Conservation (phyloP, 2,113 vertebrate species). For the Engraulis encrasicolus region DNA sequence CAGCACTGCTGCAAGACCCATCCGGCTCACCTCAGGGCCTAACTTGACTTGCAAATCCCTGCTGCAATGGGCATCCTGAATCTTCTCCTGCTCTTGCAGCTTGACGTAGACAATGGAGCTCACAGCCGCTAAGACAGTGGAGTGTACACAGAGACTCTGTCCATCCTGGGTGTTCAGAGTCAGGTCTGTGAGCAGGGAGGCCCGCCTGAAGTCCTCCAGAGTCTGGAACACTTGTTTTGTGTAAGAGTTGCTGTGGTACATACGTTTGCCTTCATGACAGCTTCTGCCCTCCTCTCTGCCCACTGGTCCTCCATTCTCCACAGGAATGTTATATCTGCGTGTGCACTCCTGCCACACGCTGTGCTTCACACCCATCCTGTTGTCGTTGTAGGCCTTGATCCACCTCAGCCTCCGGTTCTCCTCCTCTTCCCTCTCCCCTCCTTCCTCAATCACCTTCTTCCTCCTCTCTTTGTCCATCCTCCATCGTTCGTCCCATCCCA, state of each 20-base stretch:
- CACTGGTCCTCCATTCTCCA: background rate
- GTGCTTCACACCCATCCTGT: constrained; percentile 57
- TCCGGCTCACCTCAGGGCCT: constrained; percentile 40
- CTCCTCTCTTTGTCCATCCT: constrained; percentile 70
- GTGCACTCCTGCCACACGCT: background rate
- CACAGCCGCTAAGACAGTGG: constrained; percentile 69
- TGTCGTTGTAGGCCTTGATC: constrained; percentile 71
- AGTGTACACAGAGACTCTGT: constrained; percentile 59
- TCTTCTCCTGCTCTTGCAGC: constrained; percentile 29
- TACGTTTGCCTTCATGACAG: background rate
- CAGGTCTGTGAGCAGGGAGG: constrained; percentile 68
- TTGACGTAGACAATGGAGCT: constrained; percentile 64
- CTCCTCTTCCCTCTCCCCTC: constrained; percentile 62
- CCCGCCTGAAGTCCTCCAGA: constrained; percentile 65
- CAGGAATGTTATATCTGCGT: background rate
- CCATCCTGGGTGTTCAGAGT: constrained; percentile 51
- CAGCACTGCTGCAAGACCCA: constrained; percentile 77
- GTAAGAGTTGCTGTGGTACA: constrained; percentile 49
- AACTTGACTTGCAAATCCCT: background rate
- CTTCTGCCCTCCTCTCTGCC: constrained; percentile 8
- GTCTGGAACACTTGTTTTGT: constrained; percentile 61
- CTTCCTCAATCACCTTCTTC: constrained; percentile 63
- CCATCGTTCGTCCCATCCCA: constrained; percentile 75
- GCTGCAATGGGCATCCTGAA: background rate
- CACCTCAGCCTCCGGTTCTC: constrained; percentile 62